Evolutionary conservation across 2,113 vertebrate species (phyloP).

Genomic region (Syngnathus typhle): DNA sequence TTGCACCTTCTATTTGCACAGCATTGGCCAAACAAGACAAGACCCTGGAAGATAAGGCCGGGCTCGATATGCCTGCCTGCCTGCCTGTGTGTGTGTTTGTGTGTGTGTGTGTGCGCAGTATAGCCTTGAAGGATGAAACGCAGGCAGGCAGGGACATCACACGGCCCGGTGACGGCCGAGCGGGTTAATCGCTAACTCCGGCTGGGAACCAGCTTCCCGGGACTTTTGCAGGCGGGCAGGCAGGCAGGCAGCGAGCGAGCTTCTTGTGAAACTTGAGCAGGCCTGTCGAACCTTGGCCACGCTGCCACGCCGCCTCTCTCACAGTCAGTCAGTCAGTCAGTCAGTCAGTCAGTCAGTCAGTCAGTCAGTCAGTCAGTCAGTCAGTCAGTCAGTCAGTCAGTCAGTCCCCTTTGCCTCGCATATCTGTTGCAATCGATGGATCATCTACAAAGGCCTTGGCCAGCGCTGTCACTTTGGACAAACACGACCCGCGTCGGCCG

Average conservation of each 20-base stretch:
- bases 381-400: no score
- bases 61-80: conserved; percentile 21
- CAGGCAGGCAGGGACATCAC: conserved; percentile 55
- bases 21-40: conserved; percentile 68
- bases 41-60: conserved; percentile 71
- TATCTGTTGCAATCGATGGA: conserved; percentile 67
- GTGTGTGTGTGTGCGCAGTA: conserved; percentile 28
- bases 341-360: no score
- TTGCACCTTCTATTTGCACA: conserved; percentile 72
- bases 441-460: conserved; percentile 69
- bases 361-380: no score
- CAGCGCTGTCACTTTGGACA: conserved; percentile 65
- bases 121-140: conserved; percentile 70
- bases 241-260: no score
- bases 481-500: conserved; percentile 66
- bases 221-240: conserved; percentile 9
- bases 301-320: conserved; percentile 7
- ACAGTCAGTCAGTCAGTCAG: no score
- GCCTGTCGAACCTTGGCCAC: conserved; percentile 26
- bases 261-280: conserved; percentile 3
- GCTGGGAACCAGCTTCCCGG: conserved; percentile 64
- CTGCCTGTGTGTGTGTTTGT: conserved; percentile 37
- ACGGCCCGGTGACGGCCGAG: conserved; percentile 30
- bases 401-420: conserved; percentile 33
- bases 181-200: conserved; percentile 59